Evolutionary conservation across 2,888 invertebrate genomes (phyloP).

Genomic region (Amblyjoppa fuscipennis): DNA sequence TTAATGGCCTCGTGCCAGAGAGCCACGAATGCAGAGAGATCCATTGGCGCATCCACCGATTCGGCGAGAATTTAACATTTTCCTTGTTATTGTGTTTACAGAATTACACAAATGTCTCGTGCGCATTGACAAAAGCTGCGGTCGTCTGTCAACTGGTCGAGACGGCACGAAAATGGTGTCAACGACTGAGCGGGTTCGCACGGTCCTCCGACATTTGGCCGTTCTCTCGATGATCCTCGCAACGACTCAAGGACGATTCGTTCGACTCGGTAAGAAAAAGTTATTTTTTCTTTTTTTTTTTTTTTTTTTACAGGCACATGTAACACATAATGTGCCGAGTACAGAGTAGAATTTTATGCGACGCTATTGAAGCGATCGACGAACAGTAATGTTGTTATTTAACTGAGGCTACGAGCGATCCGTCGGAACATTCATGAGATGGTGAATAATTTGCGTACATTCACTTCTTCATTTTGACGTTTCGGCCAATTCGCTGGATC

Average conservation of each 20-base stretch:
- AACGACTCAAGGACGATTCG: constrained; percentile 70
- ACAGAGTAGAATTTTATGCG: constrained; percentile 12
- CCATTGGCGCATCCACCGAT: not conserved
- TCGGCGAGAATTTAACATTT: not conserved
- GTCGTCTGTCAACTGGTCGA: constrained; percentile 70
- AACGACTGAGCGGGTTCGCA: constrained; percentile 73
- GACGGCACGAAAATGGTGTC: constrained; percentile 77
- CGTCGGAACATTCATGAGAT: too few species aligned
- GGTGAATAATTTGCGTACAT: too few species aligned
- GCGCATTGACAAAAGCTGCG: constrained; percentile 70
- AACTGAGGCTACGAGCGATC: too few species aligned
- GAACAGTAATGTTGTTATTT: too few species aligned
- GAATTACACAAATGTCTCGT: constrained; percentile 77
- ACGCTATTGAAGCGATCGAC: too few species aligned
- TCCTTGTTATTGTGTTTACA: constrained; percentile 71
- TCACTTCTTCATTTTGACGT: too few species aligned
- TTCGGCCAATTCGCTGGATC: too few species aligned
- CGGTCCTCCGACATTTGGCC: constrained; percentile 76
- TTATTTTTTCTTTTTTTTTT: too few species aligned
- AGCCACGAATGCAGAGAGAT: not conserved
- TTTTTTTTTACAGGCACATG: too few species aligned
- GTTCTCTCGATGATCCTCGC: constrained; percentile 76
- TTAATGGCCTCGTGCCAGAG: constrained; percentile 5
- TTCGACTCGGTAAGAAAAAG: constrained; percentile 78
- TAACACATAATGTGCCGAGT: not conserved